Base-by-base conservation (phyloP, 2,113 vertebrate genomes). In the Panurus biarmicus region DNA sequence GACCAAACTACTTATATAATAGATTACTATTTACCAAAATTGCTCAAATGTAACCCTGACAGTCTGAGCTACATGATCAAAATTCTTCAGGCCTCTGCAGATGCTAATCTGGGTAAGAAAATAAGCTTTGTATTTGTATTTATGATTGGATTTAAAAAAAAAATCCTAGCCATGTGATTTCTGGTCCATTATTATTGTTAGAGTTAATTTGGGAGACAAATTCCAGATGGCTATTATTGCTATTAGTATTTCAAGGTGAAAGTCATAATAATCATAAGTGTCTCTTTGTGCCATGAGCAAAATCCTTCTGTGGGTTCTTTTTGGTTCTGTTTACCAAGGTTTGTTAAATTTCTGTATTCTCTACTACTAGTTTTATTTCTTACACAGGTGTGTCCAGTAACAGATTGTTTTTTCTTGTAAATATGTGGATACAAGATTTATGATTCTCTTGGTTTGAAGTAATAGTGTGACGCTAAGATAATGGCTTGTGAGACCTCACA, bases 21-120 rank as follows among this genome's bases (percentile, higher is more conserved):
- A 92, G 99, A 99, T 97, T 99, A 99, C 85, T 99, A 98, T 90
- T 98, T 99, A 83, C 99, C 99, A 69, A 99, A 98, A 72, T 95
- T 99, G 82, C 96, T 99, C 22, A 98, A 98, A 85, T 99, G 98
- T 93, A 99, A 96, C 93, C 99, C 98, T 31, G 98, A 98, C 76
- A 99, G 99, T 89, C 97, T 99, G 91, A 96, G 95, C 33, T 98
- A 99, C 94, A 99, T 99, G 98, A 98, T 99, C 45, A 97, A 97
- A 92, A 98, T 98, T 65, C 97, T 99, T 94, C 98, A 98, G 96
- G 90, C 98, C 86, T 98, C 97, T 78, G 93, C 96, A 28, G 94
- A 97, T 79, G 92, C 93, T 96, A 97, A 97, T 60, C 58, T 96
- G 87, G 98, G 98, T 99, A 97, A 98, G 97, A 85, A 78, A 89